Percentiles rank a stretch among this genome's conserved stretches.
Conservation (phyloP, 2,888 invertebrate genomes). For the Patella caerulea region DNA sequence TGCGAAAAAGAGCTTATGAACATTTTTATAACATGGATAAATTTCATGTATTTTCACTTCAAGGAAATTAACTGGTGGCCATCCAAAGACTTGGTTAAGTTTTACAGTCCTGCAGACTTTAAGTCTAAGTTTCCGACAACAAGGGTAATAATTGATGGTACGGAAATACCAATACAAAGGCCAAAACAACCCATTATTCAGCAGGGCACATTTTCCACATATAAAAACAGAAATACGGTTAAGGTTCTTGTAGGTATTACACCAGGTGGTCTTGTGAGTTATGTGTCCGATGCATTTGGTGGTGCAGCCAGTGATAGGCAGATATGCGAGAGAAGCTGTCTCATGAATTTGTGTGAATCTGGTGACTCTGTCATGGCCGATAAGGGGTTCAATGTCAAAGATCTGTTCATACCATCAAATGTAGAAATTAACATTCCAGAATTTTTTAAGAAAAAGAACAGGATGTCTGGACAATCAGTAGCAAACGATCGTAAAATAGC, state of each 20-base stretch:
- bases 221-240: slow-evolving; percentile 23
- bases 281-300: slow-evolving; percentile 28
- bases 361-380: slow-evolving; percentile 40
- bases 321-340: slow-evolving; percentile 33
- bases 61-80: slow-evolving; percentile 41
- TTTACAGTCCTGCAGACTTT: slow-evolving; percentile 40
- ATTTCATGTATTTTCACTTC: slow-evolving; percentile 42
- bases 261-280: slow-evolving; percentile 23
- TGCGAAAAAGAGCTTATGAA: slow-evolving; percentile 34
- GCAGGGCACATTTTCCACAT: neutral
- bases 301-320: slow-evolving; percentile 42
- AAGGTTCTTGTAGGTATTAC: slow-evolving; percentile 27
- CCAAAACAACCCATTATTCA: neutral
- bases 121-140: slow-evolving; percentile 41
- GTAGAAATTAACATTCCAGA: slow-evolving; percentile 41
- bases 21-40: slow-evolving; percentile 40
- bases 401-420: slow-evolving; percentile 32
- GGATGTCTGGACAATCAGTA: slow-evolving; percentile 29
- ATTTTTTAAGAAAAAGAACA: slow-evolving; percentile 40
- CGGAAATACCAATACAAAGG: slow-evolving; percentile 38
- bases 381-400: slow-evolving; percentile 24
- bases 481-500: slow-evolving; percentile 37
- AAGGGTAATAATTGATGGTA: slow-evolving; percentile 47
- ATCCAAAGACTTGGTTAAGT: slow-evolving; percentile 32
- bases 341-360: slow-evolving; percentile 30